Percentiles rank a stretch among this genome's conserved stretches.
Evolutionary conservation across 53 echinoderm and acorn worm species (phyloP).

Genomic region (Echinarachnius parma): DNA sequence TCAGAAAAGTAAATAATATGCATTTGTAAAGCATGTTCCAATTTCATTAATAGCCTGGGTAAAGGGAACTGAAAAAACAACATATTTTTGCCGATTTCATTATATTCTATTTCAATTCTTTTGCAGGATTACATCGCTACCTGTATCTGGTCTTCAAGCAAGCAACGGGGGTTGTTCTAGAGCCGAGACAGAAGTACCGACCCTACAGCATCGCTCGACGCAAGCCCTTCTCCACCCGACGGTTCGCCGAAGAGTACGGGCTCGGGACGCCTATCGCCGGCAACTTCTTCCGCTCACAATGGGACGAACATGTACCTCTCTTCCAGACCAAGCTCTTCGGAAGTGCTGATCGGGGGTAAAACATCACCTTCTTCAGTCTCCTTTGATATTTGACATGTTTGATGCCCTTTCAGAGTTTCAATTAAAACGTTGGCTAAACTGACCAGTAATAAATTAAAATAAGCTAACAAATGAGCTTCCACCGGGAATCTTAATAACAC

Average conservation of each 20-base stretch:
- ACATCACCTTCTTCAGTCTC: no score
- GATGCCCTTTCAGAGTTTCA: not conserved
- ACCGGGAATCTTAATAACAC: no score
- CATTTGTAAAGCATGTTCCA: no score
- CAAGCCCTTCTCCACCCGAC: slow-evolving; percentile 53
- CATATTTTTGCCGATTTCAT: no score
- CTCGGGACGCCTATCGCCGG: slow-evolving; percentile 77
- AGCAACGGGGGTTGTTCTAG: slow-evolving; percentile 22
- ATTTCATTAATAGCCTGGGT: no score
- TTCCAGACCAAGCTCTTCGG: slow-evolving; percentile 53
- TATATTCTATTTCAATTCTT: not conserved
- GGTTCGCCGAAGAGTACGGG: slow-evolving; percentile 46
- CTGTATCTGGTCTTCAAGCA: slow-evolving; percentile 79
- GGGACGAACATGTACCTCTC: slow-evolving; percentile 64
- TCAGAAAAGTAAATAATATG: no score
- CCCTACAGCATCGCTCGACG: slow-evolving; percentile 34
- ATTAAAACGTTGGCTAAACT: not conserved
- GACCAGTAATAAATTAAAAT: no score
- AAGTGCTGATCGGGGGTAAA: no score
- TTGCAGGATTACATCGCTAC: slow-evolving; percentile 71
- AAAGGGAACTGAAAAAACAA: no score
- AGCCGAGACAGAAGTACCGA: slow-evolving; percentile 21
- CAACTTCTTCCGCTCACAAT: slow-evolving; percentile 69
- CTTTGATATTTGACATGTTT: not conserved
- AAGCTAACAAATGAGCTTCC: no score